Conservation (phyloP, 2,797 vertebrate species). For the Darevskia nairensis region DNA sequence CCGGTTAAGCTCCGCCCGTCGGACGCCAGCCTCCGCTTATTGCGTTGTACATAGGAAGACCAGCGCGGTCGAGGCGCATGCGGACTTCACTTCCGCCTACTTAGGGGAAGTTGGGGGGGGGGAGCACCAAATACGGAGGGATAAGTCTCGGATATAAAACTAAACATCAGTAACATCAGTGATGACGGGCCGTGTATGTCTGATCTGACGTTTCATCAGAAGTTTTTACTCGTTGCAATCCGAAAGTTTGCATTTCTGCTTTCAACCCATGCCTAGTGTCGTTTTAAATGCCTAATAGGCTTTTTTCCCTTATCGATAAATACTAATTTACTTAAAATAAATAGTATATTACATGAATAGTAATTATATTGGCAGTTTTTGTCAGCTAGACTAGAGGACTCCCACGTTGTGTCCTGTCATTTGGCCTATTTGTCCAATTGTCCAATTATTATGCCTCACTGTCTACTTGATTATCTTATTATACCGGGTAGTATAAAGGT, state of each 20-base stretch:
- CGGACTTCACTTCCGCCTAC: slow-evolving; percentile 13
- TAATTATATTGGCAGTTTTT: too few relatives aligned
- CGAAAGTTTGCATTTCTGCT: background rate
- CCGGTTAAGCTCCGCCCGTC: background rate
- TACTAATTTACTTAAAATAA: background rate
- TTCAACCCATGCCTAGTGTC: background rate
- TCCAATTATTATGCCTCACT: too few relatives aligned
- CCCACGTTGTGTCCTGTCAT: too few relatives aligned
- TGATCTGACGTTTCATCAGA: background rate
- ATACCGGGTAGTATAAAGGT: too few relatives aligned
- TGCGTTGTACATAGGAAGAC: background rate
- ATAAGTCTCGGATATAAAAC: background rate
- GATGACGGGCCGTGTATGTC: too few relatives aligned
- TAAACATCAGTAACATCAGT: background rate
- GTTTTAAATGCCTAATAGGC: background rate
- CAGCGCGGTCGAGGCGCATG: background rate
- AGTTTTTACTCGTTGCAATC: background rate
- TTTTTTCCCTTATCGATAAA: background rate
- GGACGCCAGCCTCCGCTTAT: background rate
- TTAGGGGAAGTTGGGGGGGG: background rate
- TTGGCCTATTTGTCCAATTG: too few relatives aligned
- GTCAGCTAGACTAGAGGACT: too few relatives aligned
- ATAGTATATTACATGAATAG: too few relatives aligned
- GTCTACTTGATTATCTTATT: background rate
- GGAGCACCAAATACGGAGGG: background rate